A percentile compares a stretch with the other conserved stretches of the same genome.
Conservation (phyloP, 2,888 invertebrate genomes). For the Lypha dubia region DNA sequence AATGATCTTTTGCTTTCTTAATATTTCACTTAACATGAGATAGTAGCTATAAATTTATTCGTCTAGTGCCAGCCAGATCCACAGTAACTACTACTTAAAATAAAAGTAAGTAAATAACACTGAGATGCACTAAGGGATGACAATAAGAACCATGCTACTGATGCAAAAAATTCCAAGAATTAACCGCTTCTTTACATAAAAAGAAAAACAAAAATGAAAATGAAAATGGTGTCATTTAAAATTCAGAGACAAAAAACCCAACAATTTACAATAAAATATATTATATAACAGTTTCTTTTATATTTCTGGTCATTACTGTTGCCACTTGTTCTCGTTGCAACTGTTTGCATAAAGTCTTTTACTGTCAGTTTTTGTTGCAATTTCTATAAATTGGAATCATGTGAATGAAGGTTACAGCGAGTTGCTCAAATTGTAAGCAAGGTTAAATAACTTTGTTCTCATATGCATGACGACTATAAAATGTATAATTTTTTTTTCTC, state of each 20-base stretch:
- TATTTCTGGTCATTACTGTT: conserved; percentile 25
- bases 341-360: conserved; percentile 43
- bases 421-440: conserved; percentile 55
- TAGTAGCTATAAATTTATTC: no score
- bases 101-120: not conserved
- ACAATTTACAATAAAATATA: not conserved
- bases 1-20: no score
- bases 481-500: conserved; percentile 1
- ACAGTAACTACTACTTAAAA: not conserved
- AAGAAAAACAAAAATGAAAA: not conserved
- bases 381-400: conserved; percentile 60
- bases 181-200: conserved; percentile 28
- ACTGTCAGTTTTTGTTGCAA: conserved; percentile 36
- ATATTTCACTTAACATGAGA: no score
- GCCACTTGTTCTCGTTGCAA: conserved; percentile 30
- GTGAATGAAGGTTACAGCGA: conserved; percentile 67
- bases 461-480: conserved; percentile 21
- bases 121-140: not conserved
- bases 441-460: conserved; percentile 56
- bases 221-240: conserved; percentile 53
- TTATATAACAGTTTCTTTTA: not conserved
- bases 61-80: no score
- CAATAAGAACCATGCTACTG: not conserved
- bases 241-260: conserved; percentile 37
- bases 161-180: not conserved